Evolutionary conservation across 1,140 invertebrate species (phyloP).

Genomic region (Cotesia vestalis): DNA sequence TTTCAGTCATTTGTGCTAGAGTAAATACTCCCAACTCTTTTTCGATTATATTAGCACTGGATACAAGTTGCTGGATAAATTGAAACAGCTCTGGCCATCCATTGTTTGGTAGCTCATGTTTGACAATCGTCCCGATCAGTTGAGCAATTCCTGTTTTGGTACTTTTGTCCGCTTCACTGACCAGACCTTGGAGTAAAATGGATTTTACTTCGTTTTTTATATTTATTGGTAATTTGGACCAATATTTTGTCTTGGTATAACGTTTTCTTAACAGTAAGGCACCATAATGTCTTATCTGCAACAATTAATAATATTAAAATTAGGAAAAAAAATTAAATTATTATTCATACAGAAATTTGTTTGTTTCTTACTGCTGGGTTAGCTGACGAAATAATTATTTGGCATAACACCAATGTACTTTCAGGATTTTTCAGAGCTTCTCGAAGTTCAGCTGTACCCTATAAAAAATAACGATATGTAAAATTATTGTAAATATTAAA

Average conservation of each 20-base stretch:
- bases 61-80: conserved; percentile 71
- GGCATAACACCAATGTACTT: conserved; percentile 68
- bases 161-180: conserved; percentile 70
- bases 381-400: conserved; percentile 67
- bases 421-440: conserved; percentile 73
- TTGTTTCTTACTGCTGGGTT: conserved; percentile 67
- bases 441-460: conserved; percentile 73
- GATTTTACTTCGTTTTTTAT: conserved; percentile 53
- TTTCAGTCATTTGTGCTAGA: conserved; percentile 72
- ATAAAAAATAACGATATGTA: conserved; percentile 28
- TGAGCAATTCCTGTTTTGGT: conserved; percentile 74
- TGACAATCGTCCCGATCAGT: conserved; percentile 74
- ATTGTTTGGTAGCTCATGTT: conserved; percentile 75
- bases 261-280: conserved; percentile 72
- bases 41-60: conserved; percentile 66
- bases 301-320: conserved; percentile 15
- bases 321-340: conserved; percentile 11
- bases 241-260: conserved; percentile 69
- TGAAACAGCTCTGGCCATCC: conserved; percentile 77
- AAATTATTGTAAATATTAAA: too few species aligned
- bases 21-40: conserved; percentile 76
- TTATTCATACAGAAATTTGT: background rate
- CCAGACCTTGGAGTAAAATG: conserved; percentile 67
- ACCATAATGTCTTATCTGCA: conserved; percentile 75
- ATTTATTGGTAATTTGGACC: conserved; percentile 68